Percentiles rank a stretch among this genome's conserved stretches.
These are phyloP conservation scores for Limanda limanda DNA, from an alignment of 2,113 vertebrate species.

Conservation along the genomic window DNA sequence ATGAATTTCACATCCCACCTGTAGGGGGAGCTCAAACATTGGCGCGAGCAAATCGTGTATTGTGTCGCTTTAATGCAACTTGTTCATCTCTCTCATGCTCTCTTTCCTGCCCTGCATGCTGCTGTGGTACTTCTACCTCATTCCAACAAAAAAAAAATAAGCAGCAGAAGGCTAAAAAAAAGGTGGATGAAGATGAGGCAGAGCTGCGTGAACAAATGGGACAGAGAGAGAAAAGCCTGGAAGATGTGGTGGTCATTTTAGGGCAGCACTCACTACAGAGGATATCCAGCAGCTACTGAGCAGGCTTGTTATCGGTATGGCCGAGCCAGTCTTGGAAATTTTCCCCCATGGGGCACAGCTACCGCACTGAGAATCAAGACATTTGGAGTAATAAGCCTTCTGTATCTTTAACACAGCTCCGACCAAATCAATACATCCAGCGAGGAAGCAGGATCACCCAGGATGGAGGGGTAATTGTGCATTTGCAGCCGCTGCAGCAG, in stretches of 20 bases:
- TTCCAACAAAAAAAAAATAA: conserved; percentile 26
- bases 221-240: conserved; percentile 26
- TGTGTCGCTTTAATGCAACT: background rate
- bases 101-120: background rate
- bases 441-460: conserved; percentile 35
- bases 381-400: conserved; percentile 54
- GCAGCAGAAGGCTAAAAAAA: conserved; percentile 7
- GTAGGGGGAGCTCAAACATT: too few relatives aligned
- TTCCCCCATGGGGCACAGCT: conserved; percentile 30
- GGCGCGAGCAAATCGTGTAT: background rate
- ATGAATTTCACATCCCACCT: too few relatives aligned
- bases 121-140: background rate
- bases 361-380: conserved; percentile 47
- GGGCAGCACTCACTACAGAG: conserved; percentile 51
- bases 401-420: conserved; percentile 51
- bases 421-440: conserved; percentile 60
- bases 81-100: conserved; percentile 18
- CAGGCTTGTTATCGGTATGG: conserved; percentile 59
- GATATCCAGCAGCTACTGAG: conserved; percentile 46
- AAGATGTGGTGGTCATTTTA: conserved; percentile 44
- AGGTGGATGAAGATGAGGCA: conserved; percentile 17
- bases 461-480: conserved; percentile 31
- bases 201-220: conserved; percentile 28
- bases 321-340: conserved; percentile 25
- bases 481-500: background rate